These are phyloP conservation scores for Torymus tubicola DNA, from an alignment of 2,888 invertebrate genomes.

Conservation along the genomic window DNA sequence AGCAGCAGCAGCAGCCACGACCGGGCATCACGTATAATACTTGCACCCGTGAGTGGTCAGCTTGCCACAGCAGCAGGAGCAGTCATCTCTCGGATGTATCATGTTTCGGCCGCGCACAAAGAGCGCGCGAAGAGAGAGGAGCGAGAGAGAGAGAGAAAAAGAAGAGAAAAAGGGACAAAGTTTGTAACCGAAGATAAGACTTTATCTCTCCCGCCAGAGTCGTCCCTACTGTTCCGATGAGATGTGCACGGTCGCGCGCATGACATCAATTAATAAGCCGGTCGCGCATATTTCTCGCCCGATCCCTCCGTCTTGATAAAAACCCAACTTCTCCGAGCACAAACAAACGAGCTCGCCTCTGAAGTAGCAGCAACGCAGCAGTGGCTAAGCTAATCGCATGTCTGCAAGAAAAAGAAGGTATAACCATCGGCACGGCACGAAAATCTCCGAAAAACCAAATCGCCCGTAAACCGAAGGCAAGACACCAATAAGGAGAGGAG, in stretches of 20 bases:
- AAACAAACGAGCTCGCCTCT: constrained; percentile 33
- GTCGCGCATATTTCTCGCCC: not conserved
- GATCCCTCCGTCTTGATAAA: constrained; percentile 25
- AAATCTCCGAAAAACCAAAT: not conserved
- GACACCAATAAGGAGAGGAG: not conserved
- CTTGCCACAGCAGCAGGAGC: not conserved
- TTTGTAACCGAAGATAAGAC: constrained; percentile 44
- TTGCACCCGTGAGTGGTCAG: no score
- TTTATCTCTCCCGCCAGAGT: constrained; percentile 23
- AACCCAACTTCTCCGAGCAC: not conserved
- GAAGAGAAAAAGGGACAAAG: constrained; percentile 21
- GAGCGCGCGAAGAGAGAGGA: not conserved
- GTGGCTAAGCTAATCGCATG: no score
- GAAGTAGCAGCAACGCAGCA: constrained; percentile 38
- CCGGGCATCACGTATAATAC: no score
- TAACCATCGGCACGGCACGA: not conserved
- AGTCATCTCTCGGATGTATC: not conserved
- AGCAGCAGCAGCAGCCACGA: no score
- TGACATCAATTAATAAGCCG: constrained; percentile 54
- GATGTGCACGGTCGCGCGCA: not conserved
- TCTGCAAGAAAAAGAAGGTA: not conserved
- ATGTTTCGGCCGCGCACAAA: constrained; percentile 6
- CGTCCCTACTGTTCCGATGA: constrained; percentile 4
- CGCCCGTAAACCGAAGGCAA: not conserved
- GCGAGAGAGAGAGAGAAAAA: constrained; percentile 10